Evolutionary conservation across 2,888 invertebrate species (phyloP).

Genomic region (Antheraea yamamai): DNA sequence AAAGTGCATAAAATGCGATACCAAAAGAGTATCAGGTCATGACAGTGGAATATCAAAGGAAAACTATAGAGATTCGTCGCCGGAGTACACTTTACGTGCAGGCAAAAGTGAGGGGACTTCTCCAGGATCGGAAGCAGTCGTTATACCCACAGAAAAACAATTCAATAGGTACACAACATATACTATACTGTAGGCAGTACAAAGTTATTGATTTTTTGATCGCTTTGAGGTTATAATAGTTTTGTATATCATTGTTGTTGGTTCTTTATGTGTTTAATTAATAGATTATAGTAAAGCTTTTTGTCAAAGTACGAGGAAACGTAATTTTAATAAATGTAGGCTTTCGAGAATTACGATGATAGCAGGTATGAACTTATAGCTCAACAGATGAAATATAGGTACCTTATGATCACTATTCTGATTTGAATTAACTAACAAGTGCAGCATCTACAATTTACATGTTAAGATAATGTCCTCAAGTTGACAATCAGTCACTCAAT

Average conservation of each 20-base stretch:
- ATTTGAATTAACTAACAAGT: background rate
- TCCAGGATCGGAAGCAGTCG: constrained; percentile 71
- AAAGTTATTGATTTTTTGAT: constrained; percentile 72
- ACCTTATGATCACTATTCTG: background rate
- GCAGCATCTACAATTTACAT: background rate
- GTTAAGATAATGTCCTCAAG: background rate
- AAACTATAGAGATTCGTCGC: constrained; percentile 69
- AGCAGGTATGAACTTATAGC: background rate
- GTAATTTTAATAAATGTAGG: constrained; percentile 35
- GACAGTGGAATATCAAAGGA: constrained; percentile 73
- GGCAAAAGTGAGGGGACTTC: constrained; percentile 75
- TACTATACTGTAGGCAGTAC: background rate
- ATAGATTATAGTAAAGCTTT: constrained; percentile 58
- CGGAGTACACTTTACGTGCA: constrained; percentile 67
- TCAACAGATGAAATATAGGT: background rate
- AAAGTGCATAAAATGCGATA: constrained; percentile 92
- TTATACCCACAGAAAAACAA: constrained; percentile 67
- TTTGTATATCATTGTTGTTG: constrained; percentile 65
- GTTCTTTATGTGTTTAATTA: constrained; percentile 50
- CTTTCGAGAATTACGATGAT: background rate
- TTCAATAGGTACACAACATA: constrained; percentile 67
- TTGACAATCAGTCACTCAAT: background rate
- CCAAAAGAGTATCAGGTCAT: constrained; percentile 83
- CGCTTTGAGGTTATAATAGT: constrained; percentile 74
- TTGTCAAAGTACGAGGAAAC: constrained; percentile 61